phyloP scores from a whole-genome alignment of 2,888 invertebrate genomes.

The Ditula angustiorana region DNA sequence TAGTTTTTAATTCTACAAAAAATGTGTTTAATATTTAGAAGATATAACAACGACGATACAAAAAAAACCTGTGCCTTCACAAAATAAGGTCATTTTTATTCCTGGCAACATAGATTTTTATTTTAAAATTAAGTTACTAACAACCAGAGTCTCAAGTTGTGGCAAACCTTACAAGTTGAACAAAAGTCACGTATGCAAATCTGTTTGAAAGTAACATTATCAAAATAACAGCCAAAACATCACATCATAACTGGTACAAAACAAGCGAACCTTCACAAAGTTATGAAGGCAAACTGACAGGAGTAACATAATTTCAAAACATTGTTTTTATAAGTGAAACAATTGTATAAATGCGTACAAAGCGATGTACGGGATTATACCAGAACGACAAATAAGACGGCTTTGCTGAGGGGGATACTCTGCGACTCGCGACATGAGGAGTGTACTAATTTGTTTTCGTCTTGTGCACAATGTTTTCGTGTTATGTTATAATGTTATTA shows the following conservation, averaged over 20 bases:
- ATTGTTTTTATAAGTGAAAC: conserved; percentile 18
- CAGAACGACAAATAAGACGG: conserved; percentile 20
- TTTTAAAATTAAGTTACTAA: no score
- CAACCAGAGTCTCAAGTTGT: no score
- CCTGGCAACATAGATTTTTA: no score
- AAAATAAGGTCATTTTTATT: no score
- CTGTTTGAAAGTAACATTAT: no score
- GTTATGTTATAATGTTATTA: not conserved
- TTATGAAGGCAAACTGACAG: not conserved
- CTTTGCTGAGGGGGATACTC: not conserved
- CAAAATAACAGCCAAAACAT: not conserved
- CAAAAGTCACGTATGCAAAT: no score
- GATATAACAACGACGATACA: no score
- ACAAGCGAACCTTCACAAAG: not conserved
- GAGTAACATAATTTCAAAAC: conserved; percentile 6
- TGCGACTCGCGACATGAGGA: conserved; percentile 3
- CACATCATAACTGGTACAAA: not conserved
- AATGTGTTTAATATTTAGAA: no score
- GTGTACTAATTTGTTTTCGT: conserved; percentile 14
- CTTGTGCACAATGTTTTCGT: conserved; percentile 4
- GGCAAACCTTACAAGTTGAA: no score
- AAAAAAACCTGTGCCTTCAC: no score
- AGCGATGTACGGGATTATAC: conserved; percentile 27
- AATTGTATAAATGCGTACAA: conserved; percentile 27
- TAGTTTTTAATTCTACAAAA: no score